Base-by-base conservation (phyloP, 2,888 invertebrate species). In the Argyresthia albistria region DNA sequence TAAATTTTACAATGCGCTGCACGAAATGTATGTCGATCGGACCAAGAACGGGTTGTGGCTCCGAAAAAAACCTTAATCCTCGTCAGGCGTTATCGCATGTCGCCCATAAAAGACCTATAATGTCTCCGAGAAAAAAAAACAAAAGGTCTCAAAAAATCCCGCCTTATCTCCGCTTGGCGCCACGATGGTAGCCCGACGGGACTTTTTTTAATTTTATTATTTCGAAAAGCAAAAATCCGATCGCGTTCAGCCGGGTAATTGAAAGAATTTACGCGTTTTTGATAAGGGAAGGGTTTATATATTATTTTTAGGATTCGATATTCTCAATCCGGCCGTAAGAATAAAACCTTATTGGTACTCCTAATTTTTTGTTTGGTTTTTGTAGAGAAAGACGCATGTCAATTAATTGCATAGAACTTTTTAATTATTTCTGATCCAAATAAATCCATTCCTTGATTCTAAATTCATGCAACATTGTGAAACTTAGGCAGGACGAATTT, bases 81-180 rank as follows among this genome's bases (percentile, higher is more conserved):
- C 46, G n/a, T 25, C 46, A 16, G 11, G 12, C 46, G 25, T 46
- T 46, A 46, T 46, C 46, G 46, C 46, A 35, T 46, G 46, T 46
- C 25, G 25, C 46, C 46, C 25, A 46, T 46, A 46, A 46, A 46
- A 46, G 46, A 46, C 46, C 46, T 46, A 46, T 46, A 46, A 46
- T 46, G 46, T 46, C 46, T 9, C 46, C 46, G 46, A 35, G 35
- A 25, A 46, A 25, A 46, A 46, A 46, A 71, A 69, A 70, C 71
- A 67, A 68, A 65, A 67, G 59, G 63, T 58, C 60, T 61, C 61
- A 62, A 68, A 67, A 69, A 71, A 64, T 65, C 62, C 57, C 53
- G 56, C 62, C 65, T 73, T 76, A 78, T 78, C 77, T 73, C 57
- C 53, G 62, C 55, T 60, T 75, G 78, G 77, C 77, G 76, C 78